These are phyloP conservation scores for Lypha dubia DNA, from an alignment of 2,888 invertebrate species.

Conservation along the genomic window DNA sequence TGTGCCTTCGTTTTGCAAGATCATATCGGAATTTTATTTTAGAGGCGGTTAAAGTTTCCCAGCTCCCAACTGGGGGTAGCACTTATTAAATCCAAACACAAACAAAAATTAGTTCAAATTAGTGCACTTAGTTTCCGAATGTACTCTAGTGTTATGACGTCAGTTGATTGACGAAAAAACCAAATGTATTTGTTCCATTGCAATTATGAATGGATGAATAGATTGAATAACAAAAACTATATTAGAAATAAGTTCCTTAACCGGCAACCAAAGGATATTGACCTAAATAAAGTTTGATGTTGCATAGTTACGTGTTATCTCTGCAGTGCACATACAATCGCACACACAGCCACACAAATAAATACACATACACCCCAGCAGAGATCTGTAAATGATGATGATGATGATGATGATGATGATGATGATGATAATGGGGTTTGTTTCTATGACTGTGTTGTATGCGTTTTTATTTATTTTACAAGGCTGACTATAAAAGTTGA, in stretches of 20 bases:
- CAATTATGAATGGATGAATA: constrained; percentile 30
- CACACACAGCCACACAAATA: constrained; percentile 6
- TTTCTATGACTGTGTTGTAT: constrained; percentile 12
- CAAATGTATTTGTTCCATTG: constrained; percentile 21
- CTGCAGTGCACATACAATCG: constrained; percentile 1
- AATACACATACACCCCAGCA: constrained; percentile 8
- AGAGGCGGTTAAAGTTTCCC: too few relatives aligned
- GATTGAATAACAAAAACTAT: background rate
- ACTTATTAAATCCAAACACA: background rate
- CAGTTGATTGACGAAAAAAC: constrained; percentile 11
- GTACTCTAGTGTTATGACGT: constrained; percentile 39
- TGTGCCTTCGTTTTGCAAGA: too few relatives aligned
- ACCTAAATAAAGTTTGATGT: constrained; percentile 78
- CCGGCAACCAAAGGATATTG: constrained; percentile 78
- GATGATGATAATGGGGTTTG: constrained; percentile 9
- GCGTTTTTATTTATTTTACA: constrained; percentile 57
- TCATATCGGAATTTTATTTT: too few relatives aligned
- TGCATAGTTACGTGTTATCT: constrained; percentile 42
- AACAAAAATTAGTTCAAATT: background rate
- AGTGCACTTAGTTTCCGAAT: background rate
- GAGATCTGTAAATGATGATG: constrained; percentile 16
- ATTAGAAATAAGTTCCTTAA: constrained; percentile 47
- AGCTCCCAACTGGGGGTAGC: too few relatives aligned
- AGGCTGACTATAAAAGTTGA: constrained; percentile 61
- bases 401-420: background rate